Base-by-base conservation (phyloP, 2,888 invertebrate species). In the Erannis defoliaria region DNA sequence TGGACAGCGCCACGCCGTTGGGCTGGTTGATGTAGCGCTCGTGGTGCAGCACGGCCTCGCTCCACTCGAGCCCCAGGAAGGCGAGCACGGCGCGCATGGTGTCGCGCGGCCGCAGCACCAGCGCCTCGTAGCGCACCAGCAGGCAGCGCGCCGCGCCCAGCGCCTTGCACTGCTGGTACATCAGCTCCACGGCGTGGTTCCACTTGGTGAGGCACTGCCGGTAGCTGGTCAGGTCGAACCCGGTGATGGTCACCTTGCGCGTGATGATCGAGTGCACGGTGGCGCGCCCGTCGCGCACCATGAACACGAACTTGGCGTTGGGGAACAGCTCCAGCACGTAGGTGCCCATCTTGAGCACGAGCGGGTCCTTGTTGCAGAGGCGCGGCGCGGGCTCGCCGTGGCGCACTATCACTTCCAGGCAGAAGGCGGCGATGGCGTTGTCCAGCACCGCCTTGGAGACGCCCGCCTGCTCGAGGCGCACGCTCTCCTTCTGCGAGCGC, bases 231-330 rank as follows among this genome's bases (percentile, higher is more conserved):
- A 99, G 94, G 93, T 99, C 98, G 93, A 99, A 99, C 45, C 99
- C 99, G 14, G 97, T 97, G 80, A 98, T 97, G 43, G 93, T 93
- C 74, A 93, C 97, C 95, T 98, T 98, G 76, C 99, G 94, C 51
- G 97, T 97, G 82, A 99, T 99, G 85, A 99, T 99, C 68, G 99
- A 99, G 93, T 99, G 99, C 66, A 99, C 99, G 21, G 99, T 99
- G 66, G 99, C 99, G 68, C 99, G 95, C 23, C 99, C 99, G 88
- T 99, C 99, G 68, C 99, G 96, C 76, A 99, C 96, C 98, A 99
- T 99, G 89, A 99, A 97, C 76, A 99, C 94, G 92, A 99, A 99
- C 93, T 99, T 99, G 62, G 99, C 97, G 85, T 98, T 98, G 45
- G 99, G 99, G 93, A 99, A 99, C 64, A 99, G 94, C 84, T 98